Percentiles rank a stretch among this genome's conserved stretches.
Evolutionary conservation across 1,140 invertebrate species (phyloP).

Genomic region (Trialeurodes vaporariorum): DNA sequence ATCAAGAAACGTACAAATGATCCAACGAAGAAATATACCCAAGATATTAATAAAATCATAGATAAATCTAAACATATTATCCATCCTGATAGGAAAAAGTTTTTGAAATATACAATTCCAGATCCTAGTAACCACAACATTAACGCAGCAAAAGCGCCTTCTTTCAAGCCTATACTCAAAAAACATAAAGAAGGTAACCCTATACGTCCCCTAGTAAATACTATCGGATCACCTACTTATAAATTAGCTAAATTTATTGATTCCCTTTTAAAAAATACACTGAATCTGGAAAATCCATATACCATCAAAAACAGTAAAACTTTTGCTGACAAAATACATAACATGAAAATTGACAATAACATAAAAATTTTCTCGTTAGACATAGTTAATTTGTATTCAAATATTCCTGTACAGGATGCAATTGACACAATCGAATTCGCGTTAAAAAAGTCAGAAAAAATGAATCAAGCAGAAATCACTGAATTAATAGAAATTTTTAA

Average conservation of each 20-base stretch:
- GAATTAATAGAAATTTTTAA: neutral
- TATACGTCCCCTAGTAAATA: neutral
- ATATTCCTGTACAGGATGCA: neutral
- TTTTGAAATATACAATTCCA: neutral
- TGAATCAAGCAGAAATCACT: neutral
- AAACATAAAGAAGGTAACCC: neutral
- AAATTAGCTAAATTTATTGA: neutral
- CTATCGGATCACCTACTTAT: neutral
- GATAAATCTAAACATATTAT: neutral
- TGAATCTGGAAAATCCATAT: neutral
- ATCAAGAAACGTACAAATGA: neutral
- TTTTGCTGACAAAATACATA: neutral
- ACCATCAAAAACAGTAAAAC: neutral
- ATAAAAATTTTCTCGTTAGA: neutral
- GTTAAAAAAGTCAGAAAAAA: neutral
- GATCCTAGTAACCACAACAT: neutral
- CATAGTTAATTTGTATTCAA: neutral
- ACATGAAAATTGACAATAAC: neutral
- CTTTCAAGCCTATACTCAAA: neutral
- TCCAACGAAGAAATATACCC: neutral
- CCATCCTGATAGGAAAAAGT: neutral
- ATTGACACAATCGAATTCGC: neutral
- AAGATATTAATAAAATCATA: neutral
- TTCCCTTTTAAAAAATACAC: neutral
- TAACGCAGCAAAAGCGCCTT: neutral